phyloP scores from a whole-genome alignment of 2,113 vertebrate species.

The Dissostichus mawsoni region DNA sequence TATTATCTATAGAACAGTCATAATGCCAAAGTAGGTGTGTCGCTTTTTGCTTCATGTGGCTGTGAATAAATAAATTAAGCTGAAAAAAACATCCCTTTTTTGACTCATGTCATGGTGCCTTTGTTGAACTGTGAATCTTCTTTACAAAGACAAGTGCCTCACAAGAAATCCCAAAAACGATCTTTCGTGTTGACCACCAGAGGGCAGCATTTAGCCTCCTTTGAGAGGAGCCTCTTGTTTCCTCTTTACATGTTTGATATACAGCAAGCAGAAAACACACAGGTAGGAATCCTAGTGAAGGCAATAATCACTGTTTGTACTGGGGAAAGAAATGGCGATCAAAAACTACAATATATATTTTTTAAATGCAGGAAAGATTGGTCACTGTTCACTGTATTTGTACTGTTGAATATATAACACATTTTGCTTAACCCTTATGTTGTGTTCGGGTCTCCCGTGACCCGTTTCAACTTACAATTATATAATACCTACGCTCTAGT shows the following conservation, averaged over 20 bases:
- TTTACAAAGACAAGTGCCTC: neutral
- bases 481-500: too few relatives aligned
- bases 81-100: neutral
- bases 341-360: too few relatives aligned
- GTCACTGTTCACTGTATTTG: neutral
- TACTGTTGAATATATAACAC: too few relatives aligned
- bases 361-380: too few relatives aligned
- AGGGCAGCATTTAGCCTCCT: constrained; percentile 39
- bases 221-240: neutral
- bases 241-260: neutral
- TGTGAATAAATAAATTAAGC: neutral
- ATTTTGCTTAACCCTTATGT: too few relatives aligned
- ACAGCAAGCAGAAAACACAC: neutral
- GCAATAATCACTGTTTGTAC: neutral
- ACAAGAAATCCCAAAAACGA: too few relatives aligned
- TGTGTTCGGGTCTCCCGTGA: too few relatives aligned
- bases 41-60: too few relatives aligned
- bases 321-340: too few relatives aligned
- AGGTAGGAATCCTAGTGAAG: neutral
- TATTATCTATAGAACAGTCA: too few relatives aligned
- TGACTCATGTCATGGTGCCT: neutral
- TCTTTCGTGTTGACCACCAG: constrained; percentile 39
- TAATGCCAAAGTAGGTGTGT: too few relatives aligned
- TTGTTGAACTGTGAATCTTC: neutral
- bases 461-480: too few relatives aligned